Evolutionary conservation across 2,797 vertebrate genomes (phyloP).

Genomic region (Staurois parvus): DNA sequence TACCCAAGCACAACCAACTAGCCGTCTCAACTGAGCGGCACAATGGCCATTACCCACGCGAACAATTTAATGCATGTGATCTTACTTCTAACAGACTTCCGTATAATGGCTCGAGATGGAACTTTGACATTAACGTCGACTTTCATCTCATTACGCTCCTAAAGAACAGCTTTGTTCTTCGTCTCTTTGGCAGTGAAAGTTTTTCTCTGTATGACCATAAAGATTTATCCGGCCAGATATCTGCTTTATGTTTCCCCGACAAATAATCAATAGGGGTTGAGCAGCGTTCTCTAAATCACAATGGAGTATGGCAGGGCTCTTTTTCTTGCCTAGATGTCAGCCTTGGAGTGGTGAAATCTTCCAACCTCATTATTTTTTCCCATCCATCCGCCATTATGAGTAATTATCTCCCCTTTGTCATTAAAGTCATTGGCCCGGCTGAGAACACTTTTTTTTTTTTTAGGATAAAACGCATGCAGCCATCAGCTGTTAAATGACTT

Average conservation of each 20-base stretch:
- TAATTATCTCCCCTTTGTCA: constrained; percentile 52
- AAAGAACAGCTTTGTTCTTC: constrained; percentile 25
- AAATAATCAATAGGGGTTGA: constrained; percentile 58
- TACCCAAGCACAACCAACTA: neutral
- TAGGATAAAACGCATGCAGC: constrained; percentile 12
- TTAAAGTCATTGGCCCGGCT: constrained; percentile 22
- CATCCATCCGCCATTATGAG: constrained; percentile 37
- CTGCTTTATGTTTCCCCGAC: constrained; percentile 54
- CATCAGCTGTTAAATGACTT: constrained; percentile 15
- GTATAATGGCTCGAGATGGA: constrained; percentile 14
- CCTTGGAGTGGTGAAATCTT: constrained; percentile 28
- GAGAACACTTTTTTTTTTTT: constrained; percentile 24
- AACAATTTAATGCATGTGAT: neutral
- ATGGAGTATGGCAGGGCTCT: constrained; percentile 15
- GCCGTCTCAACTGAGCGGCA: neutral
- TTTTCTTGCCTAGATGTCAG: constrained; percentile 14
- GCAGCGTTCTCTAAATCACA: constrained; percentile 53
- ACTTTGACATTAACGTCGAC: constrained; percentile 24
- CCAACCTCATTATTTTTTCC: constrained; percentile 48
- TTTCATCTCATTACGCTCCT: constrained; percentile 23
- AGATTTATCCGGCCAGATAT: constrained; percentile 47
- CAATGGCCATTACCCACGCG: constrained; percentile 13
- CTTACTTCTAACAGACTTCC: neutral
- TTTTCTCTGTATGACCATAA: constrained; percentile 34
- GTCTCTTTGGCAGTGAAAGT: constrained; percentile 39